Evolutionary conservation across 2,888 invertebrate genomes (phyloP).

Genomic region (Achlya flavicornis): DNA sequence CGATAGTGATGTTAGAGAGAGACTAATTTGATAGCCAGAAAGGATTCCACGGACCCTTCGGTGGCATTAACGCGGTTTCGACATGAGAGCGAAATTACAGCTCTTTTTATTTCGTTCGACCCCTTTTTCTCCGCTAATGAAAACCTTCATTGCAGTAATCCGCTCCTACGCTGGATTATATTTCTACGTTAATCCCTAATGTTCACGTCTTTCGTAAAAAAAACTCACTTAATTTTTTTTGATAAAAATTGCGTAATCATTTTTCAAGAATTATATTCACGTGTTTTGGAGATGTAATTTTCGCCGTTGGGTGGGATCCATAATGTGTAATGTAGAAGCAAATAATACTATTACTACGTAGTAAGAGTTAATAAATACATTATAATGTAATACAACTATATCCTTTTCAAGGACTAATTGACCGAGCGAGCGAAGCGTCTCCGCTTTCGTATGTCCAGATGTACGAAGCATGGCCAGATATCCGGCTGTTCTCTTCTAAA

Average conservation of each 20-base stretch:
- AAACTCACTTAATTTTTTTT: neutral
- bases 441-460: too few species aligned
- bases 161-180: slow-evolving; percentile 44
- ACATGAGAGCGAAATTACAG: slow-evolving; percentile 64
- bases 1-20: slow-evolving; percentile 29
- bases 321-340: neutral
- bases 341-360: too few species aligned
- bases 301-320: neutral
- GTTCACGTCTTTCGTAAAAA: slow-evolving; percentile 35
- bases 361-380: too few species aligned
- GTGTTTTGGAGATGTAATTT: neutral
- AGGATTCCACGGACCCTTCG: slow-evolving; percentile 59
- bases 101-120: slow-evolving; percentile 58
- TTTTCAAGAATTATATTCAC: neutral
- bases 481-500: too few species aligned
- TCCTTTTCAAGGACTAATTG: too few species aligned
- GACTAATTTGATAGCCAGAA: slow-evolving; percentile 59
- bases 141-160: slow-evolving; percentile 57
- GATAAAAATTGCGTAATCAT: neutral
- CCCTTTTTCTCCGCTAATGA: slow-evolving; percentile 59
- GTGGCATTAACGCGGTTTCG: slow-evolving; percentile 62
- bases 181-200: slow-evolving; percentile 40
- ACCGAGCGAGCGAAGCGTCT: too few species aligned
- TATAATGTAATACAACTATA: too few species aligned
- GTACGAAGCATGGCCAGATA: too few species aligned